Conservation (phyloP, 2,113 vertebrate species). For the Arothron firmamentum region DNA sequence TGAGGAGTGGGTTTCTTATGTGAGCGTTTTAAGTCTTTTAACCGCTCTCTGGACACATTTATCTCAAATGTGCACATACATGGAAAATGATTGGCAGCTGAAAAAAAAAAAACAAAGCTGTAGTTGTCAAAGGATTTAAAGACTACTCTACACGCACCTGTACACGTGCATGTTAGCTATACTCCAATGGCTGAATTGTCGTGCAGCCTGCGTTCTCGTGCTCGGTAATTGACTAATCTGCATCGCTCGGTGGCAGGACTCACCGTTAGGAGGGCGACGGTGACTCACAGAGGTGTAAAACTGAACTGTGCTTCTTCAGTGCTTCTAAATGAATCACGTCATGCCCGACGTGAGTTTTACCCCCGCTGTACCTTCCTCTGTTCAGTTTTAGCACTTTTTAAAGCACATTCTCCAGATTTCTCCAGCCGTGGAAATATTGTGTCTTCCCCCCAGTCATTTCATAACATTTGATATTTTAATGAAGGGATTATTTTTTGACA, state of each 20-base stretch:
- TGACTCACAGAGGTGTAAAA: conserved; percentile 3
- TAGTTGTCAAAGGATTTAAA: conserved; percentile 21
- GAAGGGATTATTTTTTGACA: too few species aligned
- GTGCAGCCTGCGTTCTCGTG: conserved; percentile 1
- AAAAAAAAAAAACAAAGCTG: conserved; percentile 11
- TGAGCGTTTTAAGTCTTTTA: conserved; percentile 39
- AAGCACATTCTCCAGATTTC: background rate
- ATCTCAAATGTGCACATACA: background rate
- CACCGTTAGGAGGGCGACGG: conserved; percentile 2
- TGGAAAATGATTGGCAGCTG: conserved; percentile 29
- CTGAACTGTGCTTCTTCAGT: background rate
- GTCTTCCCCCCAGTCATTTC: background rate
- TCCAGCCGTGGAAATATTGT: background rate
- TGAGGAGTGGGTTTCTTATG: conserved; percentile 10
- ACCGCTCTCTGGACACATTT: conserved; percentile 15
- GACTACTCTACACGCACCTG: background rate
- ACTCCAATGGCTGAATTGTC: conserved; percentile 7
- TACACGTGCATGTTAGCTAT: background rate
- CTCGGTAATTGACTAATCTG: conserved; percentile 29
- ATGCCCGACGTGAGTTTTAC: background rate
- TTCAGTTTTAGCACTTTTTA: background rate
- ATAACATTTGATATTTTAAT: background rate
- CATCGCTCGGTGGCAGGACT: conserved; percentile 12
- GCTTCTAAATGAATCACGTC: background rate
- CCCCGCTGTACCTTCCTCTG: too few species aligned